Percentiles rank a stretch among this genome's conserved stretches.
phyloP scores from a whole-genome alignment of 2,888 invertebrate species.

The Petrolisthes manimaculis region DNA sequence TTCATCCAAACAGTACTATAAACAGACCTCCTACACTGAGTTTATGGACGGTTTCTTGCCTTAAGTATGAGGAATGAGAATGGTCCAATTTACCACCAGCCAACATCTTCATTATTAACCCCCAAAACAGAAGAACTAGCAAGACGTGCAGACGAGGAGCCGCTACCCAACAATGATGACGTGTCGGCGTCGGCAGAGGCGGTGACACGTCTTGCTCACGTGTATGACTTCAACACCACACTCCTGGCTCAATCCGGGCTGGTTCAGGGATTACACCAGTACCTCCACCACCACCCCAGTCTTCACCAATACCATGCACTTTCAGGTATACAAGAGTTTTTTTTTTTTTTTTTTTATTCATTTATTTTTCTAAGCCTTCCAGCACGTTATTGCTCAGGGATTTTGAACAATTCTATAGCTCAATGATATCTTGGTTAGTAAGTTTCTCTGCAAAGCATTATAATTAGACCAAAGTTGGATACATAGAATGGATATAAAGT shows the following conservation, averaged over 20 bases:
- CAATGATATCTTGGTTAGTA: too few species aligned
- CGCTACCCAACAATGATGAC: conserved; percentile 49
- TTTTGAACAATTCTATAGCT: not conserved
- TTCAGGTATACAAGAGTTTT: conserved; percentile 4
- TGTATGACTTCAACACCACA: conserved; percentile 37
- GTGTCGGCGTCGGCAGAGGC: conserved; percentile 35
- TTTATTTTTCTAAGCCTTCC: not conserved
- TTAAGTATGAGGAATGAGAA: too few species aligned
- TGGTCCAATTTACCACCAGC: not conserved
- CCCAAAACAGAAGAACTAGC: conserved; percentile 32
- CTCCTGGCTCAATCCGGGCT: conserved; percentile 8
- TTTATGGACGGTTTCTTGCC: too few species aligned
- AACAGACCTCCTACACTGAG: too few species aligned
- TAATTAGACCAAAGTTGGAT: too few species aligned
- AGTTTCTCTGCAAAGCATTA: too few species aligned
- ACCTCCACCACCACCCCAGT: not conserved
- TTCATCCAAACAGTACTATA: too few species aligned
- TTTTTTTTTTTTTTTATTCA: not conserved
- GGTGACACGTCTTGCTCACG: conserved; percentile 33
- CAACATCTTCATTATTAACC: not conserved
- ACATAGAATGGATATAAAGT: too few species aligned
- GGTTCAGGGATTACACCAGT: not conserved
- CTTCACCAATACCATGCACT: not conserved
- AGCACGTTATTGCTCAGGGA: not conserved
- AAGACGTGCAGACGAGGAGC: conserved; percentile 39